Percentiles rank a stretch among this genome's conserved stretches.
Evolutionary conservation across 2,888 invertebrate genomes (phyloP).

Genomic region (Drosophila quinaria): DNA sequence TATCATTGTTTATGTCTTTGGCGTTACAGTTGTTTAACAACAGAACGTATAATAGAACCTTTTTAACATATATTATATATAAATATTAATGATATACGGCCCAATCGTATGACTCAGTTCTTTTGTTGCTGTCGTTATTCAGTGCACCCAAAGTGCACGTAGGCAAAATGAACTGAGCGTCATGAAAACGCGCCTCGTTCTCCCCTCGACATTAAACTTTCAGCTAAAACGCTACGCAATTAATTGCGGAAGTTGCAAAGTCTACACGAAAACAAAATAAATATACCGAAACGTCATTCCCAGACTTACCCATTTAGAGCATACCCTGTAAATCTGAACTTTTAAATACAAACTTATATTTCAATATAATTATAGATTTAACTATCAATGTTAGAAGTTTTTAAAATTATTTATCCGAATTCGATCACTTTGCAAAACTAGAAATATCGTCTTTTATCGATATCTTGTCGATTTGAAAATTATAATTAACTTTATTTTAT

Average conservation of each 20-base stretch:
- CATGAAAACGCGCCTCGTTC: slow-evolving; percentile 20
- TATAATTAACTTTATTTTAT: too few relatives aligned
- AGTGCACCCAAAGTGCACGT: slow-evolving; percentile 59
- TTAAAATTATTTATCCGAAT: too few relatives aligned
- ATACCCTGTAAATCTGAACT: slow-evolving; percentile 27
- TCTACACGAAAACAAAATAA: slow-evolving; percentile 52
- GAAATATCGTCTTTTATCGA: background rate
- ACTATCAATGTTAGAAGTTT: too few relatives aligned
- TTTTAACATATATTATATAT: slow-evolving; percentile 3
- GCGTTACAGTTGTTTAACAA: slow-evolving; percentile 9
- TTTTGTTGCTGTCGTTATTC: slow-evolving; percentile 6
- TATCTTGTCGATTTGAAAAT: too few relatives aligned
- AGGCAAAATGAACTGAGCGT: slow-evolving; percentile 53
- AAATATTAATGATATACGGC: slow-evolving; percentile 40
- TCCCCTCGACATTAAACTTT: slow-evolving; percentile 19
- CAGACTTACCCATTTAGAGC: background rate
- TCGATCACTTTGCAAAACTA: background rate
- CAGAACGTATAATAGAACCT: background rate
- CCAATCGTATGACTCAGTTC: slow-evolving; percentile 46
- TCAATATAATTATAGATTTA: too few relatives aligned
- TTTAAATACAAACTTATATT: background rate
- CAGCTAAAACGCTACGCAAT: slow-evolving; percentile 71
- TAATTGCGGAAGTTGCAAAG: slow-evolving; percentile 76
- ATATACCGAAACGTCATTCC: slow-evolving; percentile 13
- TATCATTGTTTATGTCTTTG: slow-evolving; percentile 39